Evolutionary conservation across 2,797 vertebrate species (phyloP).

Genomic region (Mastacembelus armatus): DNA sequence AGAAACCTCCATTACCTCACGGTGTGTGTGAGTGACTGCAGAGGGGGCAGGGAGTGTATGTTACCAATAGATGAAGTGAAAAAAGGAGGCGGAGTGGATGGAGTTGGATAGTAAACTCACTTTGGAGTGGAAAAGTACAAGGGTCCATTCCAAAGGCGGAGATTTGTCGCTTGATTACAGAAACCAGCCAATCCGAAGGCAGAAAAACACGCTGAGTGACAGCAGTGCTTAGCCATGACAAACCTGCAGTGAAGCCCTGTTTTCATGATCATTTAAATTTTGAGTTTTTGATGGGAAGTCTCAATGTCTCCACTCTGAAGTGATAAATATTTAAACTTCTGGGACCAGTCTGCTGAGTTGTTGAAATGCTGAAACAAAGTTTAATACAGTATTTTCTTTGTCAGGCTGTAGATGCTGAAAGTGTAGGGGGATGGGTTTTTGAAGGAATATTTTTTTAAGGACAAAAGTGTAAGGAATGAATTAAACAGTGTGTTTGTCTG

Average conservation of each 20-base stretch:
- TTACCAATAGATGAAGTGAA: slow-evolving; percentile 54
- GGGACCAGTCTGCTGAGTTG: neutral
- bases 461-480: no score
- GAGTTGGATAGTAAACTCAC: slow-evolving; percentile 43
- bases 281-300: neutral
- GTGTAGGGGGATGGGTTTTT: no score
- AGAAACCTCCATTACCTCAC: slow-evolving; percentile 27
- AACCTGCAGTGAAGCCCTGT: slow-evolving; percentile 33
- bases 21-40: slow-evolving; percentile 13
- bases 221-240: slow-evolving; percentile 31
- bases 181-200: slow-evolving; percentile 49
- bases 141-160: slow-evolving; percentile 38
- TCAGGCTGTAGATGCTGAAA: neutral
- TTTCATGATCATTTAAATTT: slow-evolving; percentile 9
- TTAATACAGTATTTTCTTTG: neutral
- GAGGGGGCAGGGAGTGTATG: slow-evolving; percentile 20
- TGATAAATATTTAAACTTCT: neutral
- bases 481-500: no score
- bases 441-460: no score
- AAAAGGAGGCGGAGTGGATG: slow-evolving; percentile 35
- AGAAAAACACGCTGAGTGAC: slow-evolving; percentile 61
- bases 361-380: neutral
- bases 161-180: slow-evolving; percentile 31
- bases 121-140: slow-evolving; percentile 78
- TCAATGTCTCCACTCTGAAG: neutral